These are phyloP conservation scores for Tokudaia tokunoshimensis DNA, from an alignment of 2,797 vertebrate genomes.

Conservation along the genomic window DNA sequence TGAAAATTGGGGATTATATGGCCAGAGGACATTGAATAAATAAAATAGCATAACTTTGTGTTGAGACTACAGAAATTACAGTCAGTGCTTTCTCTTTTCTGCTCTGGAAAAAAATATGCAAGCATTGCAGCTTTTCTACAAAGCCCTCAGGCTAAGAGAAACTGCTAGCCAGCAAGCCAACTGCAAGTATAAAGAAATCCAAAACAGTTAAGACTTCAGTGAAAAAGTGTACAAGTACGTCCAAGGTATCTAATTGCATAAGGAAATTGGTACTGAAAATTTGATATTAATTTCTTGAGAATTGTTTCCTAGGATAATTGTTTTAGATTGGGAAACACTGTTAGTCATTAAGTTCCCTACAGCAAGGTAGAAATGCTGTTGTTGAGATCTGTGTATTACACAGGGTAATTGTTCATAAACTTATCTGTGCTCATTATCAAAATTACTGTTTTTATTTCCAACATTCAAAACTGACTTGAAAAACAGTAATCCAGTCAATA, in stretches of 20 bases:
- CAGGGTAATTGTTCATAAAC: neutral
- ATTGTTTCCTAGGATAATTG: neutral
- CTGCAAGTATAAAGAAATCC: neutral
- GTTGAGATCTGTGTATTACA: constrained; percentile 1
- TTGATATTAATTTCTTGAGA: constrained; percentile 25
- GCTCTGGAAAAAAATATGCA: neutral
- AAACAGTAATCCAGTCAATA: constrained; percentile 11
- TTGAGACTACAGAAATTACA: constrained; percentile 47
- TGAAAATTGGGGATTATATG: neutral
- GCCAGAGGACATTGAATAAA: constrained; percentile 24
- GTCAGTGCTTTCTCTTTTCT: constrained; percentile 4
- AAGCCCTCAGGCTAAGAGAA: constrained; percentile 7
- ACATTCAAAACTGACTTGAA: neutral
- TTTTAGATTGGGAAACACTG: neutral
- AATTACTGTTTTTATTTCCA: constrained; percentile 40
- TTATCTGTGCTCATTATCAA: constrained; percentile 20
- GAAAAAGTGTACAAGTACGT: neutral
- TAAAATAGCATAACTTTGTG: neutral
- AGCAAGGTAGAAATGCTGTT: neutral
- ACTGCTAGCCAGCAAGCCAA: neutral
- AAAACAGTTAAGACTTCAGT: constrained; percentile 27
- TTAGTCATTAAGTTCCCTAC: neutral
- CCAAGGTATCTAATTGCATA: neutral
- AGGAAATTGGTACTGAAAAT: neutral
- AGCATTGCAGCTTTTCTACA: neutral